phyloP scores from a whole-genome alignment of 2,113 vertebrate species.

The Urocolius indicus region DNA sequence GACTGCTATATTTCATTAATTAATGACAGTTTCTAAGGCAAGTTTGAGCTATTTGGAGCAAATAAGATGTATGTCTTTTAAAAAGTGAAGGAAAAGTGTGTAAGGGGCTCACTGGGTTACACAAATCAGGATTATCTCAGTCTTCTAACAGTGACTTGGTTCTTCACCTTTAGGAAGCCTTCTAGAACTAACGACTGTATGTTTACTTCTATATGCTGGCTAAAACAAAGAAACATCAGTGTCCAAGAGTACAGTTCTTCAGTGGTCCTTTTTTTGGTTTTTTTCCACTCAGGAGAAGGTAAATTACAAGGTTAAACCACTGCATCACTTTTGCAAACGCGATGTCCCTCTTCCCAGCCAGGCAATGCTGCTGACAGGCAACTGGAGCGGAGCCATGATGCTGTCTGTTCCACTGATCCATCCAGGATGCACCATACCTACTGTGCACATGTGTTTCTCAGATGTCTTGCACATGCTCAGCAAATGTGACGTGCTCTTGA shows the following conservation, averaged over 20 bases:
- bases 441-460: slow-evolving; percentile 26
- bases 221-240: neutral
- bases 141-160: neutral
- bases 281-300: neutral
- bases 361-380: neutral
- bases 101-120: neutral
- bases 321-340: neutral
- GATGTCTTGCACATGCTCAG: neutral
- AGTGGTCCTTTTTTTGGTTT: neutral
- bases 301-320: neutral
- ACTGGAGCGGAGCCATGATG: neutral
- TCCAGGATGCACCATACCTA: neutral
- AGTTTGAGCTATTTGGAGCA: neutral
- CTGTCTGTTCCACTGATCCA: neutral
- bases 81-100: neutral
- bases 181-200: neutral
- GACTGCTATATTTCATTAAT: neutral
- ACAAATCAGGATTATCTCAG: neutral
- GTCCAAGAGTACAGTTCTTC: neutral
- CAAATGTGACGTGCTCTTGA: neutral
- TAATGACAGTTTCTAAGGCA: neutral
- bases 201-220: neutral
- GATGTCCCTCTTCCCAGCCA: neutral
- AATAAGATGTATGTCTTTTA: neutral
- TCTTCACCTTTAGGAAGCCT: neutral